Percentiles rank a stretch among this genome's conserved stretches.
These are phyloP conservation scores for Odontamblyopus rebecca DNA, from an alignment of 2,797 vertebrate genomes.

Conservation along the genomic window DNA sequence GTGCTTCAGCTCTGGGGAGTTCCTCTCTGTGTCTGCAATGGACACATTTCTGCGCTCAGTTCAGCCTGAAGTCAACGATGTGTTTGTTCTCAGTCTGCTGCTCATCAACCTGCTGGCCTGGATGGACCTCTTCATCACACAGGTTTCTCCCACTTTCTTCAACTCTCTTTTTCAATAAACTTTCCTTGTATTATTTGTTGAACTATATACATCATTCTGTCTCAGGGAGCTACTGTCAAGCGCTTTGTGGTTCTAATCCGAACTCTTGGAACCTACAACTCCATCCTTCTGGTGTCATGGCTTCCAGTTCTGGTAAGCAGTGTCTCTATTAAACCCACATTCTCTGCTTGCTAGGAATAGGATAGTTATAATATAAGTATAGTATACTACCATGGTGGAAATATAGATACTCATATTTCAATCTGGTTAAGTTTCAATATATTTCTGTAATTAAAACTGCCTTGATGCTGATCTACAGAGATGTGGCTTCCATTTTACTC, in stretches of 20 bases:
- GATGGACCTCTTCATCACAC: conserved; percentile 99
- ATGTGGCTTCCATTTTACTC: too few relatives aligned
- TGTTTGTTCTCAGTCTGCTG: conserved; percentile 95
- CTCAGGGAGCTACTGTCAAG: conserved; percentile 92
- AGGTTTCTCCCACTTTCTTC: conserved; percentile 38
- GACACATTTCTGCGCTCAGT: conserved; percentile 93
- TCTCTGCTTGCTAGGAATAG: neutral
- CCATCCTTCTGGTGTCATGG: conserved; percentile 95
- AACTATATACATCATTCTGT: neutral
- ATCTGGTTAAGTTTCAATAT: too few relatives aligned
- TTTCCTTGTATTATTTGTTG: neutral
- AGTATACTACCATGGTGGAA: too few relatives aligned
- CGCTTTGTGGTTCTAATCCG: conserved; percentile 97
- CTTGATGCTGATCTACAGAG: too few relatives aligned
- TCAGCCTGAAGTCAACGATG: conserved; percentile 96
- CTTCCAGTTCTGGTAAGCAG: conserved; percentile 85
- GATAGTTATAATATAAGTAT: too few relatives aligned
- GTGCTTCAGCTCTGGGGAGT: conserved; percentile 84
- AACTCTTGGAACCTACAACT: conserved; percentile 98
- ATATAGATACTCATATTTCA: too few relatives aligned
- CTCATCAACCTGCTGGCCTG: conserved; percentile 97
- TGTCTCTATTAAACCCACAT: neutral
- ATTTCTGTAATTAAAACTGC: too few relatives aligned
- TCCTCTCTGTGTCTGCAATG: conserved; percentile 92
- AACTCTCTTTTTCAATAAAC: neutral